Evolutionary conservation across 2,888 invertebrate species (phyloP).

Genomic region (Xiphydria camelus): DNA sequence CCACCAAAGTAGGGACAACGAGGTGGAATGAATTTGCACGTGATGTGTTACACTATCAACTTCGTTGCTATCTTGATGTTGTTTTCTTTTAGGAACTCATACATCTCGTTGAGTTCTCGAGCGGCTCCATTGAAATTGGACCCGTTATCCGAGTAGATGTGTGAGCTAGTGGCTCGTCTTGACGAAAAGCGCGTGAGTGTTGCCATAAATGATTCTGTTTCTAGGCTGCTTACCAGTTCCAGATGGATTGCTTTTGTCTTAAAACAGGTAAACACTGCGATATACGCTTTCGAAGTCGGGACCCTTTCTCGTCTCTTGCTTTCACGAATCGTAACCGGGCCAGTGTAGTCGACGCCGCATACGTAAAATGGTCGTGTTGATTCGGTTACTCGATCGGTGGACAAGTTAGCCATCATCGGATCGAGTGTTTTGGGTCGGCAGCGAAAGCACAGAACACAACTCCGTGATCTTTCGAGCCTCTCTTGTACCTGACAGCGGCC

Average conservation of each 20-base stretch:
- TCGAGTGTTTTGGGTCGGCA: conserved; percentile 17
- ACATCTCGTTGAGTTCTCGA: background rate
- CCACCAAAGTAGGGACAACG: conserved; percentile 13
- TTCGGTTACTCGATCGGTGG: conserved; percentile 30
- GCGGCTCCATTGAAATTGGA: background rate
- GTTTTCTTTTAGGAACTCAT: background rate
- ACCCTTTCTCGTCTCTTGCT: conserved; percentile 25
- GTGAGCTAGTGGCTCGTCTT: too few species aligned
- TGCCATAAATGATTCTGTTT: too few species aligned
- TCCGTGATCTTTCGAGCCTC: conserved; percentile 18
- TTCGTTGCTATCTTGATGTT: background rate
- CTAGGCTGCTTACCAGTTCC: too few species aligned
- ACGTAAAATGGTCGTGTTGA: conserved; percentile 31
- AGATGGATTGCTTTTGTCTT: too few species aligned
- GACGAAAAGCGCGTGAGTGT: too few species aligned
- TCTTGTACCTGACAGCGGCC: conserved; percentile 31
- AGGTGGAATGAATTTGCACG: conserved; percentile 16
- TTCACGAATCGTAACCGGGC: conserved; percentile 23
- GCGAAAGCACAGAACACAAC: conserved; percentile 36
- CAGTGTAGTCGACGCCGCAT: conserved; percentile 18
- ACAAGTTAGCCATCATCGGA: conserved; percentile 41
- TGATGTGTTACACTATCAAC: background rate
- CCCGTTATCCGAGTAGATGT: background rate
- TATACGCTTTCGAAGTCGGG: conserved; percentile 25
- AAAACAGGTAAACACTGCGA: too few species aligned